Percentiles rank a stretch among this genome's conserved stretches.
Conservation (phyloP, 1,140 invertebrate genomes). For the Nymphalis io region DNA sequence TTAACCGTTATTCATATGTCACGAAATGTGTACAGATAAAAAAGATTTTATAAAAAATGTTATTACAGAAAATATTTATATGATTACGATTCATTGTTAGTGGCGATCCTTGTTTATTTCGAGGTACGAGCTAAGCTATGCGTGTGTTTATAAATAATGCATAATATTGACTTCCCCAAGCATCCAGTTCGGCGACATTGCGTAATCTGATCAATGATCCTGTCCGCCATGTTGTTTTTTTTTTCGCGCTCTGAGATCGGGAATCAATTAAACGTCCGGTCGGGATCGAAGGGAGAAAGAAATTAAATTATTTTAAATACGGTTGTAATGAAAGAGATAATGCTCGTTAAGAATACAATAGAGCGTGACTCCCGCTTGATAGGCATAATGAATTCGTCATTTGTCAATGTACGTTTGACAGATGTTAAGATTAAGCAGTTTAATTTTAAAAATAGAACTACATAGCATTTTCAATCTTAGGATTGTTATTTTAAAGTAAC, state of each 20-base stretch:
- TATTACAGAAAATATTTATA: conserved; percentile 11
- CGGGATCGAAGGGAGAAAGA: conserved; percentile 50
- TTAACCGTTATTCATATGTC: background rate
- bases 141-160: conserved; percentile 71
- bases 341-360: conserved; percentile 48
- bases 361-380: conserved; percentile 40
- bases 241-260: conserved; percentile 45
- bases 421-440: conserved; percentile 29
- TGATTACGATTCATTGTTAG: conserved; percentile 17
- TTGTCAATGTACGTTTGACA: conserved; percentile 48
- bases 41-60: background rate
- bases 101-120: conserved; percentile 32
- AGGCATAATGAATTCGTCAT: conserved; percentile 60
- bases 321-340: conserved; percentile 53
- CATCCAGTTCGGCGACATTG: conserved; percentile 75
- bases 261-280: conserved; percentile 72
- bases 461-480: background rate
- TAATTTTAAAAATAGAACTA: background rate
- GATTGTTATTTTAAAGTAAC: no score
- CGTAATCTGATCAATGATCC: conserved; percentile 77
- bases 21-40: conserved; percentile 1
- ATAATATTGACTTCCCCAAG: conserved; percentile 65
- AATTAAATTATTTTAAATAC: conserved; percentile 49
- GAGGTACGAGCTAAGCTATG: conserved; percentile 46
- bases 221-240: conserved; percentile 61